phyloP scores from a whole-genome alignment of 2,888 invertebrate species.

The Synanthedon myopaeformis region DNA sequence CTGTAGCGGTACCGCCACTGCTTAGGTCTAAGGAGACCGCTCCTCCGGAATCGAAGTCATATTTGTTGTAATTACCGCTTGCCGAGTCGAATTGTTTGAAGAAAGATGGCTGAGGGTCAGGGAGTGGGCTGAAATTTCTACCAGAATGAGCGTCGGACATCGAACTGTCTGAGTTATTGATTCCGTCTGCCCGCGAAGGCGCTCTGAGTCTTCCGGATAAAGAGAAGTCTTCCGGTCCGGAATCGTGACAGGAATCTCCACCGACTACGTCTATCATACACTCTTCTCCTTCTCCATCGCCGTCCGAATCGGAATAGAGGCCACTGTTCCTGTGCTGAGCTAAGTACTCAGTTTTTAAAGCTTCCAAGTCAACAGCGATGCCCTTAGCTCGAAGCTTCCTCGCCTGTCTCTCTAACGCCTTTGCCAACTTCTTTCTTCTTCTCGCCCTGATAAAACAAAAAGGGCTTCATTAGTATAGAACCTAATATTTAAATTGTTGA shows the following conservation, averaged over 20 bases:
- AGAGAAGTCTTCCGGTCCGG: constrained; percentile 74
- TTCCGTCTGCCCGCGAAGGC: constrained; percentile 69
- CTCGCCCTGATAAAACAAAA: constrained; percentile 75
- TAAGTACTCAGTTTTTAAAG: constrained; percentile 86
- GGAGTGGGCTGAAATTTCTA: constrained; percentile 57
- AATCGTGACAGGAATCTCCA: constrained; percentile 79
- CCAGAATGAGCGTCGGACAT: constrained; percentile 58
- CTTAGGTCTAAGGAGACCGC: constrained; percentile 64
- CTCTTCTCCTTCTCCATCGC: constrained; percentile 74
- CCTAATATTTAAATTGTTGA: constrained; percentile 24
- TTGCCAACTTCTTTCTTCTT: constrained; percentile 90
- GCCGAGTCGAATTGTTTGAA: constrained; percentile 54
- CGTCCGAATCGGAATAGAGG: constrained; percentile 71
- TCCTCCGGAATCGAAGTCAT: constrained; percentile 62
- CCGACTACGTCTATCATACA: constrained; percentile 90
- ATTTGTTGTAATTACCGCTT: constrained; percentile 54
- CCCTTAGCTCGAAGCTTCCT: constrained; percentile 92
- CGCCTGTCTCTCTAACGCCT: constrained; percentile 92
- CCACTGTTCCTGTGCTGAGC: constrained; percentile 78
- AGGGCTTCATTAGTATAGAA: constrained; percentile 68
- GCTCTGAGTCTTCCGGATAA: constrained; percentile 70
- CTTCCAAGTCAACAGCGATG: constrained; percentile 88
- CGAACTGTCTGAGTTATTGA: constrained; percentile 72
- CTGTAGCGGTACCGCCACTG: constrained; percentile 47
- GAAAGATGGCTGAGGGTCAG: constrained; percentile 57